A percentile compares a stretch with the other conserved stretches of the same genome.
These are phyloP conservation scores for Pegoplata infirma DNA, from an alignment of 2,888 invertebrate genomes.

Conservation along the genomic window DNA sequence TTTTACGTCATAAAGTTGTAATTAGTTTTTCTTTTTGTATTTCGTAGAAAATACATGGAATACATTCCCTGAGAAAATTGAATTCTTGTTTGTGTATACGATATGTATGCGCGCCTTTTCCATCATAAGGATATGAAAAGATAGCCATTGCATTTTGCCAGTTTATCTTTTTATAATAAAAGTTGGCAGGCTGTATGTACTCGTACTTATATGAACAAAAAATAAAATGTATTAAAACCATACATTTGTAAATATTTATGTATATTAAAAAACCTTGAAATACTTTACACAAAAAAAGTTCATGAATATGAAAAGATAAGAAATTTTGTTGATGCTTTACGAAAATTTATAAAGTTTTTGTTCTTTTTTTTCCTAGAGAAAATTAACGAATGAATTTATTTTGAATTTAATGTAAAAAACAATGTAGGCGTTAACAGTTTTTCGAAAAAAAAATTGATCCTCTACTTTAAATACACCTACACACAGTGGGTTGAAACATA, in stretches of 20 bases:
- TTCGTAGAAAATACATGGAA: too few species aligned
- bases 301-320: not conserved
- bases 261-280: slow-evolving; percentile 19
- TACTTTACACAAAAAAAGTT: not conserved
- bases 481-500: too few species aligned
- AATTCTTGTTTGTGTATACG: not conserved
- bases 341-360: not conserved
- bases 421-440: too few species aligned
- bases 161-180: slow-evolving; percentile 41
- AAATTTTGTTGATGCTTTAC: not conserved
- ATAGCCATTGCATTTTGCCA: slow-evolving; percentile 19
- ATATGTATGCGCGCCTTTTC: not conserved
- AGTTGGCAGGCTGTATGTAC: slow-evolving; percentile 32
- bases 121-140: slow-evolving; percentile 12
- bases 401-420: too few species aligned
- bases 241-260: not conserved
- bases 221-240: not conserved
- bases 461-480: too few species aligned
- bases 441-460: too few species aligned
- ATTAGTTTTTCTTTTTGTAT: too few species aligned
- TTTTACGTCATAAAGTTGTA: too few species aligned
- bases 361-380: too few species aligned
- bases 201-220: not conserved
- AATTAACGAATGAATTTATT: too few species aligned
- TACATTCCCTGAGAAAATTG: too few species aligned